Evolutionary conservation across 37 sponge, comb jelly and placozoan genomes (phyloP).

Genomic region (Diacarnus erythraeanus): DNA sequence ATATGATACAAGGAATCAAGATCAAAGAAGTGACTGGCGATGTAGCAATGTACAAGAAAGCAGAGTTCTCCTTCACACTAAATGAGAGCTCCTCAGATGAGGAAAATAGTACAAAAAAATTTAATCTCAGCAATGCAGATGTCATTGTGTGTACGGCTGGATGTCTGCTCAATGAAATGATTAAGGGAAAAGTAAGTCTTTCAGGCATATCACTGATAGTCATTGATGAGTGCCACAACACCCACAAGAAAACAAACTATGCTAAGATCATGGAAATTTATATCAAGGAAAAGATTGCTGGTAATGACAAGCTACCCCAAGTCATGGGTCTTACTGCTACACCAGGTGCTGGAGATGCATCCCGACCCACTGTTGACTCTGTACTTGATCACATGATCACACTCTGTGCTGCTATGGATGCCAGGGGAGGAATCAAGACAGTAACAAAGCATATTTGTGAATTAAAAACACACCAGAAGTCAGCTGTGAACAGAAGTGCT

Average conservation of each 20-base stretch:
- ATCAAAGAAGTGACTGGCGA: slow-evolving; percentile 50
- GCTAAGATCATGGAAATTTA: slow-evolving; percentile 61
- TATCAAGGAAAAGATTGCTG: slow-evolving; percentile 32
- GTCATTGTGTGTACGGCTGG: slow-evolving; percentile 73
- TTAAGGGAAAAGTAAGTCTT: slow-evolving; percentile 9
- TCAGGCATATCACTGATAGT: slow-evolving; percentile 66
- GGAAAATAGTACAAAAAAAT: neutral
- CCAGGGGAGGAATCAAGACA: slow-evolving; percentile 39
- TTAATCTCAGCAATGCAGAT: slow-evolving; percentile 14
- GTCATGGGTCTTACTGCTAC: slow-evolving; percentile 76
- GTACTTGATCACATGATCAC: slow-evolving; percentile 48
- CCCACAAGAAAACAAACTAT: slow-evolving; percentile 53
- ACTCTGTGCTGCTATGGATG: slow-evolving; percentile 71
- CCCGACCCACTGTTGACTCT: slow-evolving; percentile 11
- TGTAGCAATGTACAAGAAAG: slow-evolving; percentile 2
- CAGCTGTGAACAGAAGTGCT: slow-evolving; percentile 2
- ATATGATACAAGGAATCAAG: slow-evolving; percentile 27
- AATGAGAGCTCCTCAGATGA: neutral
- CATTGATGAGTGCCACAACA: slow-evolving; percentile 93
- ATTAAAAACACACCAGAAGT: neutral
- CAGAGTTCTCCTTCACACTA: neutral
- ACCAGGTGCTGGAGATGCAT: slow-evolving; percentile 54
- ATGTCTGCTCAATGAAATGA: slow-evolving; percentile 40
- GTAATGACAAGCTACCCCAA: slow-evolving; percentile 35
- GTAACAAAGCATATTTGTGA: slow-evolving; percentile 44